phyloP scores from a whole-genome alignment of 1,140 invertebrate genomes.

The Zophobas morio region DNA sequence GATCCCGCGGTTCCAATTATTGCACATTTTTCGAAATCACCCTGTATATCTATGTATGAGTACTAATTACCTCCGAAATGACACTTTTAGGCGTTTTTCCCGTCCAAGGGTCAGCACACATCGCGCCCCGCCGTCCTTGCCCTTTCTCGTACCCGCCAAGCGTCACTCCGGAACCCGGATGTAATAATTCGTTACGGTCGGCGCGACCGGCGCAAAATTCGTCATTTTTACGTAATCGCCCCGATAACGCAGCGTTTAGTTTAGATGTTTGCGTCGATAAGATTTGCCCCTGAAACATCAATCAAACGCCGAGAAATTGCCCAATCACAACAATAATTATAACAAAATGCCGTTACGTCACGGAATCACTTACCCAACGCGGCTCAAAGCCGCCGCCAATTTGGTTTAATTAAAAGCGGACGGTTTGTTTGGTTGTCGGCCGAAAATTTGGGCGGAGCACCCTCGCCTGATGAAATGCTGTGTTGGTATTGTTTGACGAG shows the following conservation, averaged over 20 bases:
- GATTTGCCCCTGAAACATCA: conserved; percentile 29
- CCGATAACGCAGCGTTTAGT: background rate
- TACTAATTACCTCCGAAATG: too few species aligned
- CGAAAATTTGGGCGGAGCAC: conserved; percentile 29
- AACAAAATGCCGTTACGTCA: conserved; percentile 29
- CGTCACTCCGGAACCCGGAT: conserved; percentile 57
- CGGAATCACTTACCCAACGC: conserved; percentile 27
- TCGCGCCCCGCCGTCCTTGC: conserved; percentile 34
- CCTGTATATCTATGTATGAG: too few species aligned
- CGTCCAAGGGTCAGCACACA: too few species aligned
- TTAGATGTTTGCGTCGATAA: conserved; percentile 19
- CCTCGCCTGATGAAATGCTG: conserved; percentile 8
- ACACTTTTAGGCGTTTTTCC: too few species aligned
- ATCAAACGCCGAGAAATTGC: conserved; percentile 33
- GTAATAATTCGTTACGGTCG: conserved; percentile 56
- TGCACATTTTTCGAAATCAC: too few species aligned
- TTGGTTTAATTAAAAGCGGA: conserved; percentile 25
- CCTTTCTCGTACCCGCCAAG: conserved; percentile 45
- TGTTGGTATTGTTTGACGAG: background rate
- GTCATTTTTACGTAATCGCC: background rate
- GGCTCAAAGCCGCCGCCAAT: conserved; percentile 23
- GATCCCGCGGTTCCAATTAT: too few species aligned
- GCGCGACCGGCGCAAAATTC: conserved; percentile 2
- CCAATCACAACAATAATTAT: conserved; percentile 38
- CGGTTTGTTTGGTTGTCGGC: background rate